A percentile compares a stretch with the other conserved stretches of the same genome.
Evolutionary conservation across 2,113 vertebrate genomes (phyloP).

Genomic region (Callopanchax toddi): DNA sequence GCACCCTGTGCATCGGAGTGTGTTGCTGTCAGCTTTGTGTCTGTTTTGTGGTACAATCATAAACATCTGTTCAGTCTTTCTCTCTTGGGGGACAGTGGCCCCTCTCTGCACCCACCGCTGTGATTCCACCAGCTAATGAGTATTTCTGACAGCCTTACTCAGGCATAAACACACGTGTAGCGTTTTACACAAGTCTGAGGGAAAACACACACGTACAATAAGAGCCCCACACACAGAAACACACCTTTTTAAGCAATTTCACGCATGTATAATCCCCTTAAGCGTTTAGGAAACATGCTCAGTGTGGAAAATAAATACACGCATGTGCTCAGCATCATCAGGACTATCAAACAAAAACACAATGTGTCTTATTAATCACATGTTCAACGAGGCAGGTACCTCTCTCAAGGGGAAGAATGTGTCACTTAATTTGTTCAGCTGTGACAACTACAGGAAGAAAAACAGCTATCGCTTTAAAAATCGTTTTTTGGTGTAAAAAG

Average conservation of each 20-base stretch:
- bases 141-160: constrained; percentile 46
- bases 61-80: constrained; percentile 60
- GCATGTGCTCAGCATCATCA: constrained; percentile 58
- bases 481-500: background rate
- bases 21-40: constrained; percentile 36
- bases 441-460: constrained; percentile 36
- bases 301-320: constrained; percentile 20
- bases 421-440: constrained; percentile 61
- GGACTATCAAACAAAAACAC: constrained; percentile 33
- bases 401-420: constrained; percentile 46
- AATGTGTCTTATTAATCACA: constrained; percentile 64
- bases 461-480: background rate
- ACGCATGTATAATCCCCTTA: constrained; percentile 25
- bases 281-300: too few relatives aligned
- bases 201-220: background rate
- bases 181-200: background rate
- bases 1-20: constrained; percentile 9
- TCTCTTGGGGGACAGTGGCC: constrained; percentile 54
- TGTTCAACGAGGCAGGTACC: constrained; percentile 59
- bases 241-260: constrained; percentile 29
- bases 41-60: constrained; percentile 29
- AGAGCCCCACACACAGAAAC: background rate
- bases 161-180: background rate
- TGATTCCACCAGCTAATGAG: constrained; percentile 64
- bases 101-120: constrained; percentile 51